Evolutionary conservation across 2,888 invertebrate species (phyloP).

Genomic region (Perdita meconis): DNA sequence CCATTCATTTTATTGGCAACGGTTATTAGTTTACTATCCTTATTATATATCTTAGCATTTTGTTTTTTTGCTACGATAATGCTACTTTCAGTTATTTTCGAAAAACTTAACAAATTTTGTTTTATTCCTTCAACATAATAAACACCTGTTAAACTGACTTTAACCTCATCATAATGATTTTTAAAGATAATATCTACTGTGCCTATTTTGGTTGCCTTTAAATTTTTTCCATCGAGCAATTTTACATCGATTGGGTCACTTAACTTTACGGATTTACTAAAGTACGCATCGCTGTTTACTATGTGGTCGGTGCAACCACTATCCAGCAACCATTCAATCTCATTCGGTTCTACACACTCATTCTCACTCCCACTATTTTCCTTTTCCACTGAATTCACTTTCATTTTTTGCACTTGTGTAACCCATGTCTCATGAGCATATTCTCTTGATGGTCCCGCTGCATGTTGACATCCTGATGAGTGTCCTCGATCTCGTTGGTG

Average conservation of each 20-base stretch:
- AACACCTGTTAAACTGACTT: conserved; percentile 38
- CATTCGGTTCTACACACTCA: not conserved
- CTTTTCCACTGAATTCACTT: not conserved
- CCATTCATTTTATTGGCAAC: conserved; percentile 30
- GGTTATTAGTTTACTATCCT: conserved; percentile 27
- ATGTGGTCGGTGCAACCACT: conserved; percentile 25
- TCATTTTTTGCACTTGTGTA: not conserved
- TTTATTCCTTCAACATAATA: conserved; percentile 47
- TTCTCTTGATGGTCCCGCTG: no score
- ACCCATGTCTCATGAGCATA: no score
- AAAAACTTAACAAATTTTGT: conserved; percentile 56
- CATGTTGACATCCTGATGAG: no score
- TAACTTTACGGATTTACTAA: conserved; percentile 1
- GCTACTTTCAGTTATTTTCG: conserved; percentile 51
- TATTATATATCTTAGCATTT: conserved; percentile 54
- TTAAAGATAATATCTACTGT: conserved; percentile 42
- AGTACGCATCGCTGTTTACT: not conserved
- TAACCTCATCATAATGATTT: conserved; percentile 27
- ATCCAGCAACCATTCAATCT: conserved; percentile 21
- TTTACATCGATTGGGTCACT: conserved; percentile 52
- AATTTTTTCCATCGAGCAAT: conserved; percentile 50
- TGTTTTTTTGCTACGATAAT: conserved; percentile 45
- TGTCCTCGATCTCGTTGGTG: no score
- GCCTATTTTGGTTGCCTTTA: conserved; percentile 61
- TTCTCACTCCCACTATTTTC: not conserved